Evolutionary conservation across 2,888 invertebrate species (phyloP).

Genomic region (Theodoxus fluviatilis): DNA sequence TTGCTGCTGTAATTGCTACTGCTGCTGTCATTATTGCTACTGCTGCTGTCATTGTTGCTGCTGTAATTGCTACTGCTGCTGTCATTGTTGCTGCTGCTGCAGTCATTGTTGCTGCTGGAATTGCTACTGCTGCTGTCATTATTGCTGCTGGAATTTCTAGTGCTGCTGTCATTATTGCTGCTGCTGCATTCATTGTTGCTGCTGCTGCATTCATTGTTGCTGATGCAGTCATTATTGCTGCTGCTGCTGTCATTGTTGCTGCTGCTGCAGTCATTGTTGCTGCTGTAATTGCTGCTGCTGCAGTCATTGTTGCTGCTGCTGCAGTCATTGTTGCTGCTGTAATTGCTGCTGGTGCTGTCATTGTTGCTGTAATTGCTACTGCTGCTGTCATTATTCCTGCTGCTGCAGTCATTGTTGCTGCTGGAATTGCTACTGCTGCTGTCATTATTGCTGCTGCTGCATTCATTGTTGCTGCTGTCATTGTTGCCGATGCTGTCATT

Average conservation of each 20-base stretch:
- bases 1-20: neutral
- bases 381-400: neutral
- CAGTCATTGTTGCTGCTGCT: neutral
- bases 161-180: slow-evolving; percentile 6
- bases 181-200: neutral
- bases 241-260: neutral
- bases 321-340: slow-evolving; percentile 2
- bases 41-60: slow-evolving; percentile 8
- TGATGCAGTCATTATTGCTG: slow-evolving; percentile 13
- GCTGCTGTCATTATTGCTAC: slow-evolving; percentile 16
- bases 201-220: slow-evolving; percentile 5
- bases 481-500: slow-evolving; percentile 7
- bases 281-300: neutral
- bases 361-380: slow-evolving; percentile 18
- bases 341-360: slow-evolving; percentile 17
- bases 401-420: slow-evolving; percentile 15
- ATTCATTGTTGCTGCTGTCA: slow-evolving; percentile 23
- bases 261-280: slow-evolving; percentile 17
- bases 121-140: neutral
- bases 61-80: slow-evolving; percentile 11
- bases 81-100: slow-evolving; percentile 1
- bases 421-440: slow-evolving; percentile 17
- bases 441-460: slow-evolving; percentile 17
- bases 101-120: neutral
- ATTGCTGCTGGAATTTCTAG: slow-evolving; percentile 2